Evolutionary conservation across 1,140 invertebrate species (phyloP).

Genomic region (Melitaea cinxia): DNA sequence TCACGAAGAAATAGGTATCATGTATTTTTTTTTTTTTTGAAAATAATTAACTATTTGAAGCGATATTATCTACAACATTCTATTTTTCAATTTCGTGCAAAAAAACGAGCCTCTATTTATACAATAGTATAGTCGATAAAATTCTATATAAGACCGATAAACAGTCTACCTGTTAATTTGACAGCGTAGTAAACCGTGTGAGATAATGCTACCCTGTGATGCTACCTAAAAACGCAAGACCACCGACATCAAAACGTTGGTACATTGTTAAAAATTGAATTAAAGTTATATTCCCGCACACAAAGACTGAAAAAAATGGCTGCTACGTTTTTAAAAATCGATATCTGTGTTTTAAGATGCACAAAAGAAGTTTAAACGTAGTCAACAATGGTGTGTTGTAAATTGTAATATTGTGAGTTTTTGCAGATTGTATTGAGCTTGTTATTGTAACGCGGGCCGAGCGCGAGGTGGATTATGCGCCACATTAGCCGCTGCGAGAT

Average conservation of each 20-base stretch:
- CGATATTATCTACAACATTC: too few species aligned
- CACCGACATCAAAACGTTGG: constrained; percentile 59
- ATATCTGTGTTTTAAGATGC: constrained; percentile 39
- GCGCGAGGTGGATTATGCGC: constrained; percentile 75
- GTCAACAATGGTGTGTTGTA: constrained; percentile 46
- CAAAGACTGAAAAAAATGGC: constrained; percentile 26
- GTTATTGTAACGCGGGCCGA: constrained; percentile 58
- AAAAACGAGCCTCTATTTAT: not conserved
- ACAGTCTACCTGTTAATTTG: constrained; percentile 23
- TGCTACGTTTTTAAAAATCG: constrained; percentile 32
- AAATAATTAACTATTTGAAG: too few species aligned
- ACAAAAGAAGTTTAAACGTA: constrained; percentile 35
- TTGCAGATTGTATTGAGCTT: constrained; percentile 71
- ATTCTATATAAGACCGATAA: not conserved
- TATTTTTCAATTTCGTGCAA: not conserved
- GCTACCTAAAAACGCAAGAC: constrained; percentile 48
- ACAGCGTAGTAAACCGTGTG: constrained; percentile 18
- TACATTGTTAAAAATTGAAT: constrained; percentile 73
- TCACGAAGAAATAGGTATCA: too few species aligned
- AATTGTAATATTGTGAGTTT: constrained; percentile 66
- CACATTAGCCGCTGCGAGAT: constrained; percentile 66
- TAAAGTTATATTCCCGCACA: constrained; percentile 44
- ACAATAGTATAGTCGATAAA: not conserved
- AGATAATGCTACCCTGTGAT: not conserved
- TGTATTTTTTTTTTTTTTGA: too few species aligned